phyloP scores from a whole-genome alignment of 2,113 vertebrate genomes.

The Tamias sibiricus region DNA sequence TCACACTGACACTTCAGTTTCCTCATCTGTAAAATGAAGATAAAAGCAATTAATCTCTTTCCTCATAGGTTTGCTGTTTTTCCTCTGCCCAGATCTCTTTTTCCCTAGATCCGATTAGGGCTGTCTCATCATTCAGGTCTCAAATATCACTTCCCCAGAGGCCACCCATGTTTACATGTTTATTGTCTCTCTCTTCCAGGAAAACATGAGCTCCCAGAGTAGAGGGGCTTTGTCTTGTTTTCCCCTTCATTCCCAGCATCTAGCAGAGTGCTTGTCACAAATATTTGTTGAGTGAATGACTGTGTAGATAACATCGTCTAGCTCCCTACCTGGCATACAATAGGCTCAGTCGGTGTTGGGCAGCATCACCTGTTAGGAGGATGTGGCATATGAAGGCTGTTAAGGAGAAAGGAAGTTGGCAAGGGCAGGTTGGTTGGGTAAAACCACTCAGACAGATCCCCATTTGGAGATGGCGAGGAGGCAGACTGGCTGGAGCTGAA shows the following conservation, averaged over 20 bases:
- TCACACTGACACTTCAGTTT: slow-evolving; percentile 34
- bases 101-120: slow-evolving; percentile 2
- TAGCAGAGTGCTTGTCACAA: neutral
- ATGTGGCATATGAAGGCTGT: neutral
- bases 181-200: neutral
- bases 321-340: neutral
- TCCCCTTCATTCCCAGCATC: neutral
- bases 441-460: neutral
- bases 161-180: neutral
- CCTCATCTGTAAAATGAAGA: slow-evolving; percentile 38
- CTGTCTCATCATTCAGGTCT: slow-evolving; percentile 15
- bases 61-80: neutral
- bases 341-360: neutral
- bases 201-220: neutral
- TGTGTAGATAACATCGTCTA: neutral
- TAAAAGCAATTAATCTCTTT: slow-evolving; percentile 35
- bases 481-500: neutral
- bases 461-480: neutral
- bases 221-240: neutral
- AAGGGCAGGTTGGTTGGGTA: neutral
- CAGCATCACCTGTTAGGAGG: neutral
- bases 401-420: neutral
- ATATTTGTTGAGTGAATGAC: slow-evolving; percentile 12
- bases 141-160: slow-evolving; percentile 28
- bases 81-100: neutral